Base-by-base conservation (phyloP, 2,113 vertebrate species). In the Ivindomyrus marchei region DNA sequence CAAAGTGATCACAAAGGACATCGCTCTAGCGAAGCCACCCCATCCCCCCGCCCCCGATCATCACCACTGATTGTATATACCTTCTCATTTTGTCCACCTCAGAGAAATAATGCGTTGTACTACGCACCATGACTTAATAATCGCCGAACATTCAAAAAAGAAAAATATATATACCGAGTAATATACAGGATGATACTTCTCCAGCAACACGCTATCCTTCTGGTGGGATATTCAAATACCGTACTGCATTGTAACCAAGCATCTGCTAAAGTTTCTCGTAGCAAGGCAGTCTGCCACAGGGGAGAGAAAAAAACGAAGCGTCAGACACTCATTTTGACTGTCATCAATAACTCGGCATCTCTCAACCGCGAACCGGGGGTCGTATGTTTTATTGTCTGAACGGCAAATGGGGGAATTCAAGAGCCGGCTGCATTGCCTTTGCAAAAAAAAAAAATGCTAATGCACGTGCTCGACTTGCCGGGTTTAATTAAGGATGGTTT, bases 311-410 rank as follows among this genome's bases (percentile, higher is more conserved):
- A 80, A 4, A 36, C 74, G 74, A 39, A 42, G 31, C 74, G 11
- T 80, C 36, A 80, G 36, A 80, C 74, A 80, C 52, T 42, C 50
- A 89, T 89, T 83, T 42, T 83, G 49, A 50, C 47, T 15, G n/a
- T 80, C 49, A 89, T 89, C 88, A 42, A 89, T 83, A 83, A 83
- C 17, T 42, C 7, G 15, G 74, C 31, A 80, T 80, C 36, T 50
- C 31, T 31, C 56, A 21, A 11, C 13, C n/a, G 42, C 42, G 13
- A 70, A 19, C 56, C 17, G 19, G 27, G 49, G n/a, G 45, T 17
- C 24, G 2, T 62, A 3, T 3, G 19, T 47, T 31, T 80, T 50
- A 89, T 56, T 45, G 88, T 89, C 80, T 56, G 47, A 17, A 42
- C 47, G 21, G 74, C 49, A 21, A 36, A 47, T 19, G 46, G 70